Conservation (phyloP, 1,140 invertebrate species). For the Whitmania pigra region DNA sequence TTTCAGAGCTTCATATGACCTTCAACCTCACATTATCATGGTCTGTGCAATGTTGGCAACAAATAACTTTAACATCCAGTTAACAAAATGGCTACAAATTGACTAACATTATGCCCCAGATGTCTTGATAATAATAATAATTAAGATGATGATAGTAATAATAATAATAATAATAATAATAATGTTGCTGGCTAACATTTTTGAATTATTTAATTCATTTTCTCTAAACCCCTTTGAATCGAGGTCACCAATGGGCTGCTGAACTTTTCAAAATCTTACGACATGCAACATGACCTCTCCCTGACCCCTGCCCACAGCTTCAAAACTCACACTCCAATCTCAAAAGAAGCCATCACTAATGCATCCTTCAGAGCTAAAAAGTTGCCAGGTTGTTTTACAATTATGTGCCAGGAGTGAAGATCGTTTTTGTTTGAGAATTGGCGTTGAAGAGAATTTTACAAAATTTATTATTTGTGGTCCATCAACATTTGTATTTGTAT, state of each 20-base stretch:
- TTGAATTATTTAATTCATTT: neutral
- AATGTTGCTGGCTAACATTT: neutral
- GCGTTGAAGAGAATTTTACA: no score
- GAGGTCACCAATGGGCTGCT: neutral
- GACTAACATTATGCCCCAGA: no score
- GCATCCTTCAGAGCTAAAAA: conserved; percentile 1
- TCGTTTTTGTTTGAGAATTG: no score
- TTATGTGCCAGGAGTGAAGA: neutral
- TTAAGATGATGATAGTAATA: no score
- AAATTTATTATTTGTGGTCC: no score
- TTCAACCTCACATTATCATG: neutral
- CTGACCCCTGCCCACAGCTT: neutral
- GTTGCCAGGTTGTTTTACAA: conserved; percentile 7
- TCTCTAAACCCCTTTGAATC: neutral
- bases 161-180: no score
- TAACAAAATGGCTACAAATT: neutral
- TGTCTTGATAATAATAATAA: no score
- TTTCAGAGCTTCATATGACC: neutral
- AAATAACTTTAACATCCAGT: neutral
- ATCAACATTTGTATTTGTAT: no score
- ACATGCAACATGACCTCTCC: neutral
- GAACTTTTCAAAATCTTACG: neutral
- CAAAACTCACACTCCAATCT: neutral
- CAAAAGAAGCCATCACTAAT: conserved; percentile 12
- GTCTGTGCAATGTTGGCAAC: neutral